Conservation (phyloP, 2,797 vertebrate genomes). For the Morelia viridis region DNA sequence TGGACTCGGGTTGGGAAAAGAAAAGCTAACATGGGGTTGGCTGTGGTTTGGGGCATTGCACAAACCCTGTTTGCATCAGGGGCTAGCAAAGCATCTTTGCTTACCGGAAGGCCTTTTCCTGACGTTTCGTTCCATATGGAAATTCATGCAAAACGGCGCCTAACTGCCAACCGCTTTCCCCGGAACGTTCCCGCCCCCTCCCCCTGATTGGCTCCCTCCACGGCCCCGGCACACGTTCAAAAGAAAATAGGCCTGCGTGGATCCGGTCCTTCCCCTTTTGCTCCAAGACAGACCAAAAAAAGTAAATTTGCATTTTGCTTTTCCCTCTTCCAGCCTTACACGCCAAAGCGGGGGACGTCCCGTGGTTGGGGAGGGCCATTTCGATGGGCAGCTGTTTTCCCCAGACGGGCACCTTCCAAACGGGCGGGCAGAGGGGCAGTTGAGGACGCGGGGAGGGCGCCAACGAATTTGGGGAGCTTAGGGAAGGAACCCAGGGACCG, state of each 20-base stretch:
- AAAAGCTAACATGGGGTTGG: too few species aligned
- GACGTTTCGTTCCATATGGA: background rate
- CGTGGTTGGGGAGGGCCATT: too few species aligned
- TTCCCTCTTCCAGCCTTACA: too few species aligned
- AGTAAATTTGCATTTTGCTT: background rate
- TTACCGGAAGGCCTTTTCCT: background rate
- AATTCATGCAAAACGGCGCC: background rate
- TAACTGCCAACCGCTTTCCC: constrained; percentile 4
- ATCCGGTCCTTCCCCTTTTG: background rate
- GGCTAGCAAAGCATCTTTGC: too few species aligned
- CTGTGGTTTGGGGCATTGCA: too few species aligned
- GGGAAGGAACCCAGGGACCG: too few species aligned
- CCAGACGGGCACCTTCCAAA: background rate
- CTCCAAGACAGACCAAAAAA: too few species aligned
- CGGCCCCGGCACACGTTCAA: background rate
- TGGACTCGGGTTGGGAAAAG: too few species aligned
- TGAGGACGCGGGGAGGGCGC: too few species aligned
- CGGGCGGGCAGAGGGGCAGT: too few species aligned
- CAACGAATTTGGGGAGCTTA: too few species aligned
- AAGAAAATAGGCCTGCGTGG: background rate
- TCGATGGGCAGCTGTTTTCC: too few species aligned
- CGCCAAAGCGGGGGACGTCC: background rate
- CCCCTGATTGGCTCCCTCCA: background rate
- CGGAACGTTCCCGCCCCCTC: background rate
- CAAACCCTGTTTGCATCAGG: background rate